phyloP scores from a whole-genome alignment of 1,140 invertebrate species.

The Dendroctonus ponderosae region DNA sequence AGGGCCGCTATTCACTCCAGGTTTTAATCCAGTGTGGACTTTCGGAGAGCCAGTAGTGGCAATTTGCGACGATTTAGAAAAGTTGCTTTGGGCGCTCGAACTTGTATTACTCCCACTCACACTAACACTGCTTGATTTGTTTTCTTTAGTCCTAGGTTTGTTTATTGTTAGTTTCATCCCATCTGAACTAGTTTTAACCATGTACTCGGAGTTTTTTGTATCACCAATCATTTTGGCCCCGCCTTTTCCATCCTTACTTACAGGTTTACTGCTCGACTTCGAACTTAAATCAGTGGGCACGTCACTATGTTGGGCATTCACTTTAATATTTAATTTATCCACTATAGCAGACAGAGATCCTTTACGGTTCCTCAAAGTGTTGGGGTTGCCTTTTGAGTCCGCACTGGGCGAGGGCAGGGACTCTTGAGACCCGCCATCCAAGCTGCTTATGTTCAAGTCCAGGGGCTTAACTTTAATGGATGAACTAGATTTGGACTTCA shows the following conservation, averaged over 20 bases:
- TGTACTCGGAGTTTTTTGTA: conserved; percentile 76
- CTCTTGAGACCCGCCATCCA: conserved; percentile 33
- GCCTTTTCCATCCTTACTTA: conserved; percentile 20
- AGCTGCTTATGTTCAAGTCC: conserved; percentile 55
- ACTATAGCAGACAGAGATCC: conserved; percentile 81
- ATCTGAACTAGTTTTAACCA: conserved; percentile 80
- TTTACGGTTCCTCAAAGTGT: conserved; percentile 59
- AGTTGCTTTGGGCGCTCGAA: conserved; percentile 1
- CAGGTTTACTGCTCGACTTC: conserved; percentile 40
- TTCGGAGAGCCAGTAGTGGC: conserved; percentile 65
- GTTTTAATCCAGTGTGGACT: conserved; percentile 79
- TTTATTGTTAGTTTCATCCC: conserved; percentile 89
- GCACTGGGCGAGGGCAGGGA: conserved; percentile 58
- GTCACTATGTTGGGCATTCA: conserved; percentile 65
- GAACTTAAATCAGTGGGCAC: conserved; percentile 49
- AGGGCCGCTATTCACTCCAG: conserved; percentile 76
- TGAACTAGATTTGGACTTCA: conserved; percentile 63
- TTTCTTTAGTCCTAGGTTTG: conserved; percentile 71
- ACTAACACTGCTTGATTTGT: conserved; percentile 49
- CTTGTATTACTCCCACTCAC: conserved; percentile 6
- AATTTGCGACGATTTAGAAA: conserved; percentile 7
- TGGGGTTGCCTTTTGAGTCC: conserved; percentile 48
- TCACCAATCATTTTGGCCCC: conserved; percentile 39
- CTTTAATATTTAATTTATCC: conserved; percentile 73
- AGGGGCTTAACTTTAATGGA: conserved; percentile 68